Conservation (phyloP, 2,113 vertebrate species). For the Dryoscopus gambensis region DNA sequence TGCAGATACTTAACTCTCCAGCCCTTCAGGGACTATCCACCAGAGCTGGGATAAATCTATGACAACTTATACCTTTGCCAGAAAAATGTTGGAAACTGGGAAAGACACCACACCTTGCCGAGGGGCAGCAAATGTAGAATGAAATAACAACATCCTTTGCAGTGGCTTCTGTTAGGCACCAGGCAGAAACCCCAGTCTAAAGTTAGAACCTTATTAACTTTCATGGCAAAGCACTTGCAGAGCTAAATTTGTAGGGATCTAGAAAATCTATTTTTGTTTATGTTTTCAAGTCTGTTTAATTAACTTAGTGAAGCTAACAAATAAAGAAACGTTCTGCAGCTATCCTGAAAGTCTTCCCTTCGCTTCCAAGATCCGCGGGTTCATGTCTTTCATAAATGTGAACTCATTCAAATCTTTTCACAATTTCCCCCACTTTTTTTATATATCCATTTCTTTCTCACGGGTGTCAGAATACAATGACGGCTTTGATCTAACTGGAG, state of each 20-base stretch:
- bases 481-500: constrained; percentile 24
- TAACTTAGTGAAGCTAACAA: constrained; percentile 36
- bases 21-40: neutral
- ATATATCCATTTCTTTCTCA: neutral
- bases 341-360: neutral
- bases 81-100: neutral
- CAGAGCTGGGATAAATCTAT: neutral
- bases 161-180: neutral
- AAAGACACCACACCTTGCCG: neutral
- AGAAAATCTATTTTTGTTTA: constrained; percentile 53
- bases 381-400: neutral
- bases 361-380: neutral
- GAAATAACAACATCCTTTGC: neutral
- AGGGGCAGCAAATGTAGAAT: neutral
- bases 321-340: neutral
- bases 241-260: constrained; percentile 14
- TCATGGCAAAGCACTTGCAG: neutral
- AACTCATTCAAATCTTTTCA: constrained; percentile 28
- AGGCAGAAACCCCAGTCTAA: neutral
- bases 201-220: neutral
- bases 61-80: neutral
- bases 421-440: neutral
- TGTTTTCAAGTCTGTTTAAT: constrained; percentile 53
- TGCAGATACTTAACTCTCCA: neutral
- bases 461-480: neutral